A percentile compares a stretch with the other conserved stretches of the same genome.
Evolutionary conservation across 2,113 vertebrate species (phyloP).

Genomic region (Geococcyx californianus): DNA sequence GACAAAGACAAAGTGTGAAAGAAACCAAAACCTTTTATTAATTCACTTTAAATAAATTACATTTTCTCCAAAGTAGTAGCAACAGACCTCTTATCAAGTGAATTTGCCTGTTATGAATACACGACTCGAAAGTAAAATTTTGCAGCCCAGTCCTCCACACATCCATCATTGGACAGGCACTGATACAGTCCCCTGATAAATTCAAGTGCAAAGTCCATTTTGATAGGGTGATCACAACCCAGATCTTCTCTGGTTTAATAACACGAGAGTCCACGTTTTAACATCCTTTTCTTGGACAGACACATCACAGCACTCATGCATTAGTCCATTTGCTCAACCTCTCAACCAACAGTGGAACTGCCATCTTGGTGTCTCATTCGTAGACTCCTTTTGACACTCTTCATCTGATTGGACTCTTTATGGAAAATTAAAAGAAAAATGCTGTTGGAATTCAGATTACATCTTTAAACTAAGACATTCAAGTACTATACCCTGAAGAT

Average conservation of each 20-base stretch:
- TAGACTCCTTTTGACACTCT: slow-evolving; percentile 88
- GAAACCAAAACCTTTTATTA: slow-evolving; percentile 78
- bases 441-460: slow-evolving; percentile 86
- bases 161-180: slow-evolving; percentile 15
- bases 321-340: slow-evolving; percentile 79
- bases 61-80: slow-evolving; percentile 49
- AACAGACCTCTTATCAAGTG: slow-evolving; percentile 48
- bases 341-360: slow-evolving; percentile 76
- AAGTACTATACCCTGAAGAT: slow-evolving; percentile 62
- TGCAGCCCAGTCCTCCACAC: slow-evolving; percentile 31
- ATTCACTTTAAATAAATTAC: slow-evolving; percentile 53
- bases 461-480: slow-evolving; percentile 70
- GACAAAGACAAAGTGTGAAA: slow-evolving; percentile 75
- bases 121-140: not conserved
- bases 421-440: slow-evolving; percentile 89
- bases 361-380: slow-evolving; percentile 92
- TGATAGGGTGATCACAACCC: slow-evolving; percentile 66
- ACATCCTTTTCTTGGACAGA: slow-evolving; percentile 75
- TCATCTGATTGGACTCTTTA: slow-evolving; percentile 91
- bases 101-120: slow-evolving; percentile 26
- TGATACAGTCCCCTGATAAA: slow-evolving; percentile 53
- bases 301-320: slow-evolving; percentile 75
- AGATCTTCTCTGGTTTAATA: slow-evolving; percentile 75
- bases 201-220: slow-evolving; percentile 72
- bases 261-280: slow-evolving; percentile 74